A percentile compares a stretch with the other conserved stretches of the same genome.
Evolutionary conservation across 2,113 vertebrate genomes (phyloP).

Genomic region (Recurvirostra avosetta): DNA sequence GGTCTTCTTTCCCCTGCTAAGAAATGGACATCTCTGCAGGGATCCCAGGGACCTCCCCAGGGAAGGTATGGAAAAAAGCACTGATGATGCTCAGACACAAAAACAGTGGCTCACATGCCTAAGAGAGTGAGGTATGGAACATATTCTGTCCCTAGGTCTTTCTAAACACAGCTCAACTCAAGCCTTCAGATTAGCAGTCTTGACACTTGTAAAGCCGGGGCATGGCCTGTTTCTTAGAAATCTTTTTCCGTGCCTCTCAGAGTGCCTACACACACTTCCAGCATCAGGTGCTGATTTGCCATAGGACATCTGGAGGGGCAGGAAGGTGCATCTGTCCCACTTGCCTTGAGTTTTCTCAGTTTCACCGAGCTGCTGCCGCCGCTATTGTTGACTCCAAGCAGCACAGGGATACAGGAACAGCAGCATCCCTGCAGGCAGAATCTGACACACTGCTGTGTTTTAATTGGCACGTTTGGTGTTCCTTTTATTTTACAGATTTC

Average conservation of each 20-base stretch:
- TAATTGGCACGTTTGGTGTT: neutral
- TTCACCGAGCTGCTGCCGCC: rapidly evolving
- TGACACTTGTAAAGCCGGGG: neutral
- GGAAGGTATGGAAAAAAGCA: neutral
- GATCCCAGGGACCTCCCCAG: neutral
- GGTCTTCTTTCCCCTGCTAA: neutral
- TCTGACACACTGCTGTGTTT: neutral
- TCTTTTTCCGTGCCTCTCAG: neutral
- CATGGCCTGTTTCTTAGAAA: neutral
- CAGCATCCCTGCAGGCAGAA: neutral
- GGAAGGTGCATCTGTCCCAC: neutral
- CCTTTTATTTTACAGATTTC: conserved; percentile 80
- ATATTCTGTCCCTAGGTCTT: neutral
- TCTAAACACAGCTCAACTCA: neutral
- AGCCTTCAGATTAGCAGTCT: neutral
- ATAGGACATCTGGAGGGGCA: neutral
- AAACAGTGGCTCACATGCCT: neutral
- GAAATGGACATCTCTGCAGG: neutral
- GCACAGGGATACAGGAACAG: neutral
- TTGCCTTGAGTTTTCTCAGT: neutral
- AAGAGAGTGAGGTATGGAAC: neutral
- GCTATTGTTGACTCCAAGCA: neutral
- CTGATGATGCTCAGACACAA: neutral
- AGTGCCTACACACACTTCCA: neutral
- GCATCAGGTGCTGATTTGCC: neutral